Evolutionary conservation across 1,140 invertebrate species (phyloP), one percentile per base, ranked within the genome.

Genomic region (Papilio glaucus): DNA sequence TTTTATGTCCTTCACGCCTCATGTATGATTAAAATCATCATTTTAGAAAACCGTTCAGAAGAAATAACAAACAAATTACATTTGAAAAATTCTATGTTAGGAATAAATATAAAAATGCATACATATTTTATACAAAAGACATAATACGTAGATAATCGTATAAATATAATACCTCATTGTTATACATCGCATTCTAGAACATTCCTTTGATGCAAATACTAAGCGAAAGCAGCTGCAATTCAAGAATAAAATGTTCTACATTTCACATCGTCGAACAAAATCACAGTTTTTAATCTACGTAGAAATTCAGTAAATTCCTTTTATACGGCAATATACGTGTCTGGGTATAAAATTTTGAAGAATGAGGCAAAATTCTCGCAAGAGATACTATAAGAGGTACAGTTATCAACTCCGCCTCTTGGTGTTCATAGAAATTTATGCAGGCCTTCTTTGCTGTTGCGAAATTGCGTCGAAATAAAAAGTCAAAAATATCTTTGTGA

Each of bases 251-350:
- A 15, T 38, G 60, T 75, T 60, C 49, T 18, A 71, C 26, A 61
- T 67, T 76, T 42, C 4, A 37, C 49, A 39, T 72, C 49, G 26
- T 39, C 45, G 73, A 78, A 82, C 74, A 75, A 61, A 72, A 53
- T 78, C 77, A 76, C 77, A 71, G 73, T 77, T 76, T 76, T 73
- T 72, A 77, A 78, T 82, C 78, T 80, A 78, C 61, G 71, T 78
- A 77, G 81, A 83, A 80, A 85, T 81, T 83, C 62, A 77, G 81
- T 77, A 83, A 85, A 81, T 82, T 76, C 77, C 71, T 78, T 73
- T 80, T 74, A 79, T 76, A 73, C 71, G 72, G 61, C 67, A 67
- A 71, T 73, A 76, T 71, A 82, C 83, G 82, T 85, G 81, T 80
- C 77, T 53, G 24, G 71, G 80, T 83, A 85, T 85, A 85, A 81